Percentiles rank a stretch among this genome's conserved stretches.
These are phyloP conservation scores for Tympanoctomys barrerae DNA, from an alignment of 2,797 vertebrate genomes.

Conservation along the genomic window DNA sequence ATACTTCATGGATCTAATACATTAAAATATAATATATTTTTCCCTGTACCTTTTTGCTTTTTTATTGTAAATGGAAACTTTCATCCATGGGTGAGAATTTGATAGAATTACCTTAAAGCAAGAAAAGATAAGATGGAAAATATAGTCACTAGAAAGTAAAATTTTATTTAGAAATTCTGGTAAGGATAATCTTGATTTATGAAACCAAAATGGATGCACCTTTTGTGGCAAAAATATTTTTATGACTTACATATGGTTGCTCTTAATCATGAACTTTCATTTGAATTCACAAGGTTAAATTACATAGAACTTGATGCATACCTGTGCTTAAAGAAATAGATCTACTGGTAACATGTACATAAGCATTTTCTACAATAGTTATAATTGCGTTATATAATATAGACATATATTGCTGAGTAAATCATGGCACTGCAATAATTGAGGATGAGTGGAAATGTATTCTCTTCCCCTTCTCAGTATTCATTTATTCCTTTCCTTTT, in stretches of 20 bases:
- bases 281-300: background rate
- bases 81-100: background rate
- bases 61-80: background rate
- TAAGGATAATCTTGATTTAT: background rate
- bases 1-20: constrained; percentile 19
- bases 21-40: background rate
- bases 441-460: background rate
- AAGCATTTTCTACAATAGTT: background rate
- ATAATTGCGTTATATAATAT: background rate
- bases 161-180: constrained; percentile 19
- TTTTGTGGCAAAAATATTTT: background rate
- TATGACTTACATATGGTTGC: background rate
- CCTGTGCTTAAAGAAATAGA: background rate
- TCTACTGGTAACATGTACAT: background rate
- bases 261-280: background rate
- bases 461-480: background rate
- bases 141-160: background rate
- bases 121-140: background rate
- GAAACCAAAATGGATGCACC: background rate
- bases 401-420: background rate
- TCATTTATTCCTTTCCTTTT: background rate
- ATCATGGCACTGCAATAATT: background rate
- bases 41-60: background rate
- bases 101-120: background rate
- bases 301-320: background rate